A percentile compares a stretch with the other conserved stretches of the same genome.
Conservation (phyloP, 1,140 invertebrate genomes). For the Zaprionus lachaisei region DNA sequence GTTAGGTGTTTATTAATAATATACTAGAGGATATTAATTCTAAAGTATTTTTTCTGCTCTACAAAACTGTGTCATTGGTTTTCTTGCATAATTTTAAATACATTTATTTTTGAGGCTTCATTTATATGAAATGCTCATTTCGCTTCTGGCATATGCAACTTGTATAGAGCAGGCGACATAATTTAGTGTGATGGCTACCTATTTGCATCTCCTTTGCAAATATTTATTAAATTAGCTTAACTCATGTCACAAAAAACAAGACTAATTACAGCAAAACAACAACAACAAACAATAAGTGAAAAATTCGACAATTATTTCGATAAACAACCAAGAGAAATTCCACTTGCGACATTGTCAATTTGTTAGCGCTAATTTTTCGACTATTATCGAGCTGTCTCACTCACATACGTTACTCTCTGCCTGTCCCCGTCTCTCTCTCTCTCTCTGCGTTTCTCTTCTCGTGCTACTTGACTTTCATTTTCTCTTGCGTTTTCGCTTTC, state of each 20-base stretch:
- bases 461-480: conserved; percentile 23
- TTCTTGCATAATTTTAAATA: no score
- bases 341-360: conserved; percentile 64
- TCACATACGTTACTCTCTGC: conserved; percentile 22
- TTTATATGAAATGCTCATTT: no score
- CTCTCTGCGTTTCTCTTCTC: conserved; percentile 39
- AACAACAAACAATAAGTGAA: conserved; percentile 9
- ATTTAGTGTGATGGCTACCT: no score
- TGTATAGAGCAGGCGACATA: no score
- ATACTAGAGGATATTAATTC: no score
- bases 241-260: background rate
- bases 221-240: background rate
- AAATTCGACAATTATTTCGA: conserved; percentile 24
- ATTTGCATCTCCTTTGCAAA: background rate
- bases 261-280: background rate
- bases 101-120: no score
- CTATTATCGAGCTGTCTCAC: conserved; percentile 59
- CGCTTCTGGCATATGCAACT: no score
- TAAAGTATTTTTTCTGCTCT: no score
- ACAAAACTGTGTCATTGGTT: no score
- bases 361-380: conserved; percentile 75
- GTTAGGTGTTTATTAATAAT: no score
- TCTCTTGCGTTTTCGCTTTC: conserved; percentile 43
- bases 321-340: conserved; percentile 19
- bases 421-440: conserved; percentile 39